phyloP scores from a whole-genome alignment of 2,888 invertebrate species.

The Argyresthia goedartella region DNA sequence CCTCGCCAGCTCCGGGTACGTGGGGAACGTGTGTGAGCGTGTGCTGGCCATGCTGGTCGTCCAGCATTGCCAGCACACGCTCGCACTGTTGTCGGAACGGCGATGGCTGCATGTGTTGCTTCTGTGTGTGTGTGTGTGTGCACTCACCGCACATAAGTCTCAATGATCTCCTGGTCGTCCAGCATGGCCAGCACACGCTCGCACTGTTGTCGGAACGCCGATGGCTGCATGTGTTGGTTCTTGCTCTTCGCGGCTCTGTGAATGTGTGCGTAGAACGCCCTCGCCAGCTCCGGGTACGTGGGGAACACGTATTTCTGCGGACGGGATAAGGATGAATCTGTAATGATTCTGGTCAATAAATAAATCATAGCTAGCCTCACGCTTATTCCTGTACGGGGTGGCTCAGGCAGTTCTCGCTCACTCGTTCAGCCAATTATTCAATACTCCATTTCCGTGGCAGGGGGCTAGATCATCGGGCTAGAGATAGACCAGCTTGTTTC shows the following conservation, averaged over 20 bases:
- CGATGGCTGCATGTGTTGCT: conserved; percentile 26
- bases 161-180: conserved; percentile 72
- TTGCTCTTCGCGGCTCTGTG: conserved; percentile 72
- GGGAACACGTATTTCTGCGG: conserved; percentile 81
- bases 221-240: conserved; percentile 71
- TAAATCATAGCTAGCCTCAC: too few relatives aligned
- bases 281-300: conserved; percentile 79
- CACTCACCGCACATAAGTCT: conserved; percentile 74
- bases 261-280: conserved; percentile 76
- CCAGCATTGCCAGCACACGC: conserved; percentile 67
- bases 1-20: conserved; percentile 78
- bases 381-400: too few relatives aligned
- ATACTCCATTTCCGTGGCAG: too few relatives aligned
- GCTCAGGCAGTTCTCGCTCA: too few relatives aligned
- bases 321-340: conserved; percentile 3
- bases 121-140: too few relatives aligned
- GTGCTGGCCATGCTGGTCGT: conserved; percentile 57
- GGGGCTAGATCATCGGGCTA: too few relatives aligned
- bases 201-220: conserved; percentile 80
- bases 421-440: too few relatives aligned
- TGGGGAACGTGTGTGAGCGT: conserved; percentile 85
- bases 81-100: conserved; percentile 83
- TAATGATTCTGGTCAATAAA: background rate
- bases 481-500: too few relatives aligned
- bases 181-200: conserved; percentile 73